Percentiles rank a stretch among this genome's conserved stretches.
Evolutionary conservation across 2,888 invertebrate species (phyloP).

Genomic region (Notodonta dromedarius): DNA sequence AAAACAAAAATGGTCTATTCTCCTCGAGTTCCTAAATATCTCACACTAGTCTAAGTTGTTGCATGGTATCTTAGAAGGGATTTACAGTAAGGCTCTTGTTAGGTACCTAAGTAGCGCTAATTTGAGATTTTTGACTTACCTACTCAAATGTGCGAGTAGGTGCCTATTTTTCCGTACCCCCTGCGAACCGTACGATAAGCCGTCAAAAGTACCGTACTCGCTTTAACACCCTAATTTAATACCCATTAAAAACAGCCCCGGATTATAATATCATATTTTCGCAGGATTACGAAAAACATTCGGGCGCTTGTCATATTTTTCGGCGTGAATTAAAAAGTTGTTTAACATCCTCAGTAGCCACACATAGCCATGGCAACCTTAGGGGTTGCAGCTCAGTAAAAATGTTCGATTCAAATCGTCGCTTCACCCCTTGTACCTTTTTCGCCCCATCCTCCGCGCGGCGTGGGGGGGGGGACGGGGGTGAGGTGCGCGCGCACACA

Average conservation of each 20-base stretch:
- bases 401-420: slow-evolving; percentile 79
- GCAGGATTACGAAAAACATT: slow-evolving; percentile 30
- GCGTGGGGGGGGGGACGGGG: slow-evolving; percentile 37
- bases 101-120: too few species aligned
- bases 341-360: slow-evolving; percentile 51
- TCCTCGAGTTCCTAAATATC: too few species aligned
- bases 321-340: slow-evolving; percentile 42
- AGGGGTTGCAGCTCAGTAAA: slow-evolving; percentile 75
- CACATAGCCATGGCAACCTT: slow-evolving; percentile 72
- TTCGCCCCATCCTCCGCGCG: slow-evolving; percentile 48
- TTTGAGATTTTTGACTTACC: too few species aligned
- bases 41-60: too few species aligned
- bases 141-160: neutral
- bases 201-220: slow-evolving; percentile 9
- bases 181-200: slow-evolving; percentile 1
- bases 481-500: slow-evolving; percentile 76
- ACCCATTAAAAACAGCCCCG: slow-evolving; percentile 19
- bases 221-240: slow-evolving; percentile 28
- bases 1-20: too few species aligned
- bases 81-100: too few species aligned
- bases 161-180: neutral
- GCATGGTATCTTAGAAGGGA: too few species aligned
- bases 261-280: slow-evolving; percentile 29
- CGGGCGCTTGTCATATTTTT: slow-evolving; percentile 25
- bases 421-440: slow-evolving; percentile 74